Percentiles rank a stretch among this genome's conserved stretches.
Conservation (phyloP, 1,140 invertebrate species). For the Euglossa dilemma region DNA sequence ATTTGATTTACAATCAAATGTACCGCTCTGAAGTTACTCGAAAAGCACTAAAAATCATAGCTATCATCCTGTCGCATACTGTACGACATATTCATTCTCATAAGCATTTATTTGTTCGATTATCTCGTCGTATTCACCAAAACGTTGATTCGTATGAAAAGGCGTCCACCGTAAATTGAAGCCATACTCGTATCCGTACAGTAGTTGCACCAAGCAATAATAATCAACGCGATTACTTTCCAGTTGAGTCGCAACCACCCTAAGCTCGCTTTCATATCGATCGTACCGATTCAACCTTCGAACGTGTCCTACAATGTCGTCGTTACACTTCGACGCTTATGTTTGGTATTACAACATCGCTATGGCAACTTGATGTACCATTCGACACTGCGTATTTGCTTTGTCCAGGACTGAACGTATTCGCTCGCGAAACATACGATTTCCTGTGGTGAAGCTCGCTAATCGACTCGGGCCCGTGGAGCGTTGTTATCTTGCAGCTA, state of each 20-base stretch:
- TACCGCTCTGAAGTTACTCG: too few relatives aligned
- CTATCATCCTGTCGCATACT: too few relatives aligned
- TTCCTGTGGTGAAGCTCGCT: neutral
- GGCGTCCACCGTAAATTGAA: too few relatives aligned
- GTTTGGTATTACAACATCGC: conserved; percentile 56
- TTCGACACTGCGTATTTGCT: conserved; percentile 30
- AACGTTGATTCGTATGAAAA: too few relatives aligned
- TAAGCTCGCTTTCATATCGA: conserved; percentile 50
- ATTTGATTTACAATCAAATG: too few relatives aligned
- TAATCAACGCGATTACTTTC: conserved; percentile 8
- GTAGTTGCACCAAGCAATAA: too few relatives aligned
- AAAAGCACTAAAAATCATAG: too few relatives aligned
- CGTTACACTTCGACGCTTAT: conserved; percentile 56
- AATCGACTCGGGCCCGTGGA: neutral
- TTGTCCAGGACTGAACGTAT: neutral
- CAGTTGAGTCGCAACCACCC: conserved; percentile 23
- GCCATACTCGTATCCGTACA: too few relatives aligned
- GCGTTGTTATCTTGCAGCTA: neutral
- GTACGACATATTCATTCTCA: too few relatives aligned
- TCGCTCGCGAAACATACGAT: neutral
- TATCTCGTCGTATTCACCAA: too few relatives aligned
- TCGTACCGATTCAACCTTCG: conserved; percentile 52
- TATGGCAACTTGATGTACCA: conserved; percentile 56
- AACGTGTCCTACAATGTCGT: conserved; percentile 55
- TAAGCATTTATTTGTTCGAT: too few relatives aligned